Evolutionary conservation across 2,888 invertebrate species (phyloP).

Genomic region (Drosophila picticornis): DNA sequence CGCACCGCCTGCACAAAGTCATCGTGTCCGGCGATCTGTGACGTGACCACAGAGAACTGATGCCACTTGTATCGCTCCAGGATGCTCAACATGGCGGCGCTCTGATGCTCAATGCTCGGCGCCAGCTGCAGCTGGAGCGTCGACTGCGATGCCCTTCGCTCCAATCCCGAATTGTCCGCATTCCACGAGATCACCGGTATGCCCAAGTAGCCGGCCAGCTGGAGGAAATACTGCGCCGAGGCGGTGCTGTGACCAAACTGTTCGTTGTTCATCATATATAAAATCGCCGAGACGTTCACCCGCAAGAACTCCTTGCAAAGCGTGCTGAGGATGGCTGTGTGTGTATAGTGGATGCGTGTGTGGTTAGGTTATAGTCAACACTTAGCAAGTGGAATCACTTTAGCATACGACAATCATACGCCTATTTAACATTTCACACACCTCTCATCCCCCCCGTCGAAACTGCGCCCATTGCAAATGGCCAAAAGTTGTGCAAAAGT

Average conservation of each 20-base stretch:
- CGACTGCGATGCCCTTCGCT: conserved; percentile 92
- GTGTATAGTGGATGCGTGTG: conserved; percentile 38
- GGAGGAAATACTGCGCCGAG: conserved; percentile 96
- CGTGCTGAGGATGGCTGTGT: conserved; percentile 94
- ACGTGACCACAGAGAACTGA: conserved; percentile 97
- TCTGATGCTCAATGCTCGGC: conserved; percentile 97
- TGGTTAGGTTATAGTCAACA: neutral
- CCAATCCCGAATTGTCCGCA: conserved; percentile 97
- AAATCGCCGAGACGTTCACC: conserved; percentile 95
- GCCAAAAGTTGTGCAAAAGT: neutral
- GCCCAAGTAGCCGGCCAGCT: conserved; percentile 96
- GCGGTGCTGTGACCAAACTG: conserved; percentile 96
- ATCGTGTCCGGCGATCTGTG: conserved; percentile 96
- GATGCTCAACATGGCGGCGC: conserved; percentile 97
- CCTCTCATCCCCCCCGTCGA: neutral
- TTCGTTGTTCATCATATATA: conserved; percentile 98
- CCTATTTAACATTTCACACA: neutral
- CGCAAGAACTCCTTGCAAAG: conserved; percentile 95
- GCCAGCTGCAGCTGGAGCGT: conserved; percentile 97
- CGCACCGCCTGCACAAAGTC: conserved; percentile 97
- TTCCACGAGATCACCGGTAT: conserved; percentile 99
- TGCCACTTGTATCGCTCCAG: conserved; percentile 98
- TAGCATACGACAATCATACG: conserved; percentile 10
- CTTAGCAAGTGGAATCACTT: conserved; percentile 47
- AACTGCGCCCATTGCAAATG: neutral